Conservation (phyloP, 1,140 invertebrate species). For the Manduca sexta region DNA sequence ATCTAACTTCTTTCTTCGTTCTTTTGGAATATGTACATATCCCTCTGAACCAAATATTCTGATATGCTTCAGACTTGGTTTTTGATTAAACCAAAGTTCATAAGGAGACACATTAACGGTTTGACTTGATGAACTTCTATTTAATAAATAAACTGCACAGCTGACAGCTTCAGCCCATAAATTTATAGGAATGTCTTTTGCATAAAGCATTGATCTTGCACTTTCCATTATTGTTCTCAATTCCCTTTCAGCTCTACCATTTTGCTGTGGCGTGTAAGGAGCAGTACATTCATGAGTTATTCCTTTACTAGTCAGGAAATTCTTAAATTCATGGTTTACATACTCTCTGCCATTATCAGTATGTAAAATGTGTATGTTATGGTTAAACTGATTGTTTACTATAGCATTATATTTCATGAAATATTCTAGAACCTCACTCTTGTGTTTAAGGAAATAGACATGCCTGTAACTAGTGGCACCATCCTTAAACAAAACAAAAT, state of each 20-base stretch:
- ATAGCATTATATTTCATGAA: conserved; percentile 12
- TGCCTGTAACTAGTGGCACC: conserved; percentile 15
- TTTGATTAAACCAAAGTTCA: not conserved
- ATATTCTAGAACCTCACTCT: conserved; percentile 13
- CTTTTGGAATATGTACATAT: not conserved
- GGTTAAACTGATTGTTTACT: too few relatives aligned
- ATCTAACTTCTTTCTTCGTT: conserved; percentile 20
- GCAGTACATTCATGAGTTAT: too few relatives aligned
- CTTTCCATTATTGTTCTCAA: too few relatives aligned
- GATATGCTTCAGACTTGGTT: not conserved
- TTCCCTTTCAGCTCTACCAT: too few relatives aligned
- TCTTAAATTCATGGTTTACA: too few relatives aligned
- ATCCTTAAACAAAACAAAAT: conserved; percentile 25
- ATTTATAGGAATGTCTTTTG: not conserved
- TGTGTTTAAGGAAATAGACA: too few relatives aligned
- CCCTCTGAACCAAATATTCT: conserved; percentile 1
- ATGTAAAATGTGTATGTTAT: too few relatives aligned
- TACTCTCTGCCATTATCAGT: conserved; percentile 12
- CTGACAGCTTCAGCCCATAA: conserved; percentile 3
- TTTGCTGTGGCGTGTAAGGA: too few relatives aligned
- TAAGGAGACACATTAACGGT: not conserved
- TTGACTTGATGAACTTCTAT: conserved; percentile 2
- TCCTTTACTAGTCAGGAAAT: too few relatives aligned
- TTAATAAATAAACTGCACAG: conserved; percentile 3
- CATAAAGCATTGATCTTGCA: not conserved